A percentile compares a stretch with the other conserved stretches of the same genome.
phyloP scores from a whole-genome alignment of 2,888 invertebrate species.

The Euzetes globulus region DNA sequence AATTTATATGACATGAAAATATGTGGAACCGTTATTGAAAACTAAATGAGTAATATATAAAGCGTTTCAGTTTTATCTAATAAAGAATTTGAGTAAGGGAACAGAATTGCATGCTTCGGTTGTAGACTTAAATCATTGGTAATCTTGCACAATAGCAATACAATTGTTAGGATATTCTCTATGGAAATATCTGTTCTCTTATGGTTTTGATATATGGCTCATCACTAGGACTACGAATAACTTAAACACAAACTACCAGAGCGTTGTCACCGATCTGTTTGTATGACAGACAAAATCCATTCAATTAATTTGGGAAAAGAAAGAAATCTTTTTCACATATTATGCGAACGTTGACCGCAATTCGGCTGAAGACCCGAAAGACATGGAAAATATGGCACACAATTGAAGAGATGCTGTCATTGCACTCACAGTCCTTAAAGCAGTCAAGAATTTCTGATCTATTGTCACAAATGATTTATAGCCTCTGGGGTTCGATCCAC shows the following conservation, averaged over 20 bases:
- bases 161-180: too few species aligned
- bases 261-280: background rate
- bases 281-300: background rate
- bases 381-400: background rate
- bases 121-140: too few species aligned
- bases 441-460: background rate
- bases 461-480: constrained; percentile 29
- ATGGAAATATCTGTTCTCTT: background rate
- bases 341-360: background rate
- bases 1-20: too few species aligned
- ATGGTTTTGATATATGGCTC: background rate
- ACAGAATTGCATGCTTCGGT: too few species aligned
- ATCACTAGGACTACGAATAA: background rate
- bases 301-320: background rate
- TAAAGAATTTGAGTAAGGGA: too few species aligned
- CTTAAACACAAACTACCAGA: background rate
- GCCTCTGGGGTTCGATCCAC: background rate
- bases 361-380: background rate
- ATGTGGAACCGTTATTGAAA: too few species aligned
- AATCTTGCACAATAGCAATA: too few species aligned
- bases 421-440: background rate
- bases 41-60: too few species aligned
- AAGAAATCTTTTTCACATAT: background rate
- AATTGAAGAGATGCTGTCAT: too few species aligned
- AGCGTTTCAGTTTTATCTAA: too few species aligned